Evolutionary conservation across 1,140 invertebrate species (phyloP), one percentile per base, ranked within the genome.

Genomic region (Nymphalis io): DNA sequence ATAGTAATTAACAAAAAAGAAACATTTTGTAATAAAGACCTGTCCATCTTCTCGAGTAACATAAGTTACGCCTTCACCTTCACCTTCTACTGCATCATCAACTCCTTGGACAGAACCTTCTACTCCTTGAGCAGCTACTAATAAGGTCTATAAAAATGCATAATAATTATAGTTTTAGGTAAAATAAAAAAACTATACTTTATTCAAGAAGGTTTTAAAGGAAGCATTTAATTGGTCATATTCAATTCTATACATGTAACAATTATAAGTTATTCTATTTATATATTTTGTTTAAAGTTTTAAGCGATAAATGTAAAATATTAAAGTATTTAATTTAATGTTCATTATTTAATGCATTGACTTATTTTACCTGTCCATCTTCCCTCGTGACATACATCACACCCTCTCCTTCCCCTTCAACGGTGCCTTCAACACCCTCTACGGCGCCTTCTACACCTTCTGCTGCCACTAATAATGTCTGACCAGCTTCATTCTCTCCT

Each of bases 401-500:
- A 16, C 93, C 93, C 10, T 95, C 95, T 16, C 94, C 93, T 2
- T 95, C 4, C 48, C 95, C 96, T 59, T 95, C 95, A 46, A 95
- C 95, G 67, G 94, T 94, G 0, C 74, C 76, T 57, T 79, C 77
- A 1, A 94, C 94, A 1, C 94, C 94, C 57, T 94, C 93, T n/a
- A 92, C 93, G 27, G 95, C 94, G 78, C 78, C 78, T 21, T 80
- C 78, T 2, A 78, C 78, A 0, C 78, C 74, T 27, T 82, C 78
- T 15, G 79, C 81, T 33, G 81, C 81, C 46, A 83, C 81, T 39
- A 81, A 55, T 20, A 96, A 85, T 0, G 95, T 96, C 76, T 96
- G 95, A 0, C 95, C 95, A 27, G 94, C 94, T 67, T 96, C 95
- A 70, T 95, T 96, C 76, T 96, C 95, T 8, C 96, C 95, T 0